Conservation (phyloP, 2,888 invertebrate species). For the Geophilus truncorum region DNA sequence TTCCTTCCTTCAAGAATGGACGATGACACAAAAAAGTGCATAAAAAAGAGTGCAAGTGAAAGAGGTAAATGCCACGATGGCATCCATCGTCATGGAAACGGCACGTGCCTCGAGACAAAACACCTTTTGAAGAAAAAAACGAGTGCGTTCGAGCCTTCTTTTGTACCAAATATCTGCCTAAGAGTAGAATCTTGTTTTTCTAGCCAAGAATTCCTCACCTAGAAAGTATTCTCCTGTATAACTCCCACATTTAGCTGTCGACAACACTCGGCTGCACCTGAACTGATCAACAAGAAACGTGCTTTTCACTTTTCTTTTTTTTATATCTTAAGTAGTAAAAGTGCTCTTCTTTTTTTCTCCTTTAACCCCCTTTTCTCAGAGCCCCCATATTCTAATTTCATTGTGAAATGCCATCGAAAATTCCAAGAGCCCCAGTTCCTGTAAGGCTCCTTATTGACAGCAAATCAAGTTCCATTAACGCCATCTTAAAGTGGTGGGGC, state of each 20-base stretch:
- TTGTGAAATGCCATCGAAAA: constrained; percentile 8
- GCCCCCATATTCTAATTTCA: neutral
- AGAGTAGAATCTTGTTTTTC: neutral
- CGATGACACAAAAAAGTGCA: neutral
- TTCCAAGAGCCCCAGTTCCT: neutral
- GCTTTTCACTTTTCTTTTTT: neutral
- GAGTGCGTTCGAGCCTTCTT: neutral
- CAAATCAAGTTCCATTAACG: constrained; percentile 16
- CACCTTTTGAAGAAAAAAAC: neutral
- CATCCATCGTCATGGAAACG: neutral
- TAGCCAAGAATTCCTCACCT: neutral
- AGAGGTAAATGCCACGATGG: constrained; percentile 11
- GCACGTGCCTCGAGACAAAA: constrained; percentile 15
- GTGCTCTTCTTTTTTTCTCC: neutral
- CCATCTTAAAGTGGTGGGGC: constrained; percentile 7
- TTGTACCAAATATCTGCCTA: constrained; percentile 6
- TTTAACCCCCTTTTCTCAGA: neutral
- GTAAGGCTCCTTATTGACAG: neutral
- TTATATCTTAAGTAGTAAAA: neutral
- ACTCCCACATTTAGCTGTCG: neutral
- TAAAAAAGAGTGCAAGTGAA: neutral
- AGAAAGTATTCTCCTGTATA: neutral
- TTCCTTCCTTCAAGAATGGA: neutral
- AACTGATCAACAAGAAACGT: neutral
- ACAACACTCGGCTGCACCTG: neutral